Evolutionary conservation across 2,888 invertebrate species (phyloP).

Genomic region (Spodoptera exigua): DNA sequence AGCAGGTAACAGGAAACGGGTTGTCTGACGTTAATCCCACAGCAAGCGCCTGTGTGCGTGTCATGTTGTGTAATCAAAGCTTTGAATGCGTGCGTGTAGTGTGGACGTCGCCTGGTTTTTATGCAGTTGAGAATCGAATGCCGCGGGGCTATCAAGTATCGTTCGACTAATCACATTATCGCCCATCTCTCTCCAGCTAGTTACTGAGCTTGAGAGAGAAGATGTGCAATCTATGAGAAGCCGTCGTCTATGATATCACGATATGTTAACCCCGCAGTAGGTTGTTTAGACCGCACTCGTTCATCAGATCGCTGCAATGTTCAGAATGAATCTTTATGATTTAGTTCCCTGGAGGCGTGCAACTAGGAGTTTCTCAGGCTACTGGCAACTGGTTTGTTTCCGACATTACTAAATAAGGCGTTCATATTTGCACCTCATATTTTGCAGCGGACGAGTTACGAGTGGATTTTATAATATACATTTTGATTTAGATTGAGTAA

Average conservation of each 20-base stretch:
- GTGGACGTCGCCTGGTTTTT: constrained; percentile 80
- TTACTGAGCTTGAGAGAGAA: constrained; percentile 65
- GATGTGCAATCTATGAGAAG: constrained; percentile 66
- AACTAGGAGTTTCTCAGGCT: constrained; percentile 83
- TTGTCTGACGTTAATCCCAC: constrained; percentile 85
- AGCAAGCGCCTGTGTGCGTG: constrained; percentile 71
- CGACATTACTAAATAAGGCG: constrained; percentile 83
- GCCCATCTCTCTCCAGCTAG: constrained; percentile 69
- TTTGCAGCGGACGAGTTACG: constrained; percentile 67
- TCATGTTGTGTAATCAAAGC: constrained; percentile 76
- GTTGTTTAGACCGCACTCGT: constrained; percentile 69
- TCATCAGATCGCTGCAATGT: constrained; percentile 77
- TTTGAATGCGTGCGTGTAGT: constrained; percentile 72
- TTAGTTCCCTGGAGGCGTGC: constrained; percentile 75
- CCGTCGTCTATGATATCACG: constrained; percentile 65
- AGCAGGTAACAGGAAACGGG: constrained; percentile 88
- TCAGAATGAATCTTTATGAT: constrained; percentile 83
- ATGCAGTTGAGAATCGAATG: constrained; percentile 70
- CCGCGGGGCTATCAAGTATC: constrained; percentile 75
- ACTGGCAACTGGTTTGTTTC: constrained; percentile 81
- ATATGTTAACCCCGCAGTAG: constrained; percentile 63
- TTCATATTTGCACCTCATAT: constrained; percentile 82
- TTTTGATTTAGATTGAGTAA: constrained; percentile 70
- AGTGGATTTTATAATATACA: constrained; percentile 64
- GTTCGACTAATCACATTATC: constrained; percentile 74